Conservation (phyloP, 2,113 vertebrate species). For the Marcusenius ussheri region DNA sequence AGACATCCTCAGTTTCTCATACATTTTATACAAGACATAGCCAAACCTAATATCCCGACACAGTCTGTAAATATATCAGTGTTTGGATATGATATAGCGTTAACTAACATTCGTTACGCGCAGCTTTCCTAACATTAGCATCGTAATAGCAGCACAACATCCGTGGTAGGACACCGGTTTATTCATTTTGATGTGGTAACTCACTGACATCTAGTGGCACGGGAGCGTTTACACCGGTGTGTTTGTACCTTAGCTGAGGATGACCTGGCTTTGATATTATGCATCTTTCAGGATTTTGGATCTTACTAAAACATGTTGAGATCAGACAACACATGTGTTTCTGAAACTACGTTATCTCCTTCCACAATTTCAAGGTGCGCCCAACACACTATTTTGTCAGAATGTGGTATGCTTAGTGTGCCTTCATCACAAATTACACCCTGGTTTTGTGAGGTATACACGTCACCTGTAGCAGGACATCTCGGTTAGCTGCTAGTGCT, state of each 20-base stretch:
- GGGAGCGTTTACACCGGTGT: not conserved
- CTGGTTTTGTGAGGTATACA: not conserved
- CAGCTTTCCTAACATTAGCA: not conserved
- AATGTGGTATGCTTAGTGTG: not conserved
- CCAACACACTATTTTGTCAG: not conserved
- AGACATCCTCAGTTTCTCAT: not conserved
- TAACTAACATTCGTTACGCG: not conserved
- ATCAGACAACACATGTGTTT: not conserved
- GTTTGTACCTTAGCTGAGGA: not conserved
- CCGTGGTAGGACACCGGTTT: not conserved
- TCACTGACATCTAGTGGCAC: conserved; percentile 48
- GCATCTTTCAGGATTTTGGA: not conserved
- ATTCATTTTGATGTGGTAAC: not conserved
- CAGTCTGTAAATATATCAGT: not conserved
- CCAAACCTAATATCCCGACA: not conserved
- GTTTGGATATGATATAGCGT: not conserved
- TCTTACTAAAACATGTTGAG: not conserved
- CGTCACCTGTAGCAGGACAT: not conserved
- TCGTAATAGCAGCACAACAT: not conserved
- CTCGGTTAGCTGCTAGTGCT: not conserved
- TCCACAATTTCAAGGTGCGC: not conserved
- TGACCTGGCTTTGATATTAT: not conserved
- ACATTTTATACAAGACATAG: not conserved
- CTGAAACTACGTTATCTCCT: not conserved
- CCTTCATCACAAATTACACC: not conserved